Evolutionary conservation across 2,888 invertebrate species (phyloP).

Genomic region (Eremobia ochroleuca): DNA sequence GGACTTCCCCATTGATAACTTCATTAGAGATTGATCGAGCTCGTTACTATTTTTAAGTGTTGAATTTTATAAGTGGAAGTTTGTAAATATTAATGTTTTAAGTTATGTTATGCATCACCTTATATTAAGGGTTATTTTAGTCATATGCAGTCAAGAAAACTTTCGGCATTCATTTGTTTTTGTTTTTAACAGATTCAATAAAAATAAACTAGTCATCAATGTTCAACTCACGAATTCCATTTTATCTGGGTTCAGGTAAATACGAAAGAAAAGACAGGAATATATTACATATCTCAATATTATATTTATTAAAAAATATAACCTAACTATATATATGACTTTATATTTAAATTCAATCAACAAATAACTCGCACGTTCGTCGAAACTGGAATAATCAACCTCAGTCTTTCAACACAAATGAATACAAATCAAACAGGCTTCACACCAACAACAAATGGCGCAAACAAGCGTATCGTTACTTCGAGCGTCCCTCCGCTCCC

Average conservation of each 20-base stretch:
- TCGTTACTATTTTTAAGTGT: slow-evolving; percentile 20
- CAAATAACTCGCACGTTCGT: slow-evolving; percentile 90
- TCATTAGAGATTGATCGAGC: slow-evolving; percentile 86
- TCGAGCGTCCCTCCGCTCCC: slow-evolving; percentile 59
- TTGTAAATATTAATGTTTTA: slow-evolving; percentile 52
- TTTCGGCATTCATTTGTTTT: slow-evolving; percentile 12
- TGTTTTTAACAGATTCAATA: slow-evolving; percentile 3
- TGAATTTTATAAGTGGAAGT: slow-evolving; percentile 57
- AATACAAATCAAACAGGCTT: slow-evolving; percentile 84
- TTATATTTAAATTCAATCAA: slow-evolving; percentile 91
- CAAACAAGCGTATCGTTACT: slow-evolving; percentile 76
- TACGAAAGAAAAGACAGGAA: slow-evolving; percentile 73
- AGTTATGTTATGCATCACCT: slow-evolving; percentile 45
- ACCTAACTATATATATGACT: slow-evolving; percentile 91
- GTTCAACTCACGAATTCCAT: background rate
- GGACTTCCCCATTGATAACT: slow-evolving; percentile 93
- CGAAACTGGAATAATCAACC: slow-evolving; percentile 90
- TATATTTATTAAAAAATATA: slow-evolving; percentile 91
- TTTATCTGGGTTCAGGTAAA: background rate
- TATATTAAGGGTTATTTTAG: slow-evolving; percentile 61
- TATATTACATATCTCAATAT: slow-evolving; percentile 91
- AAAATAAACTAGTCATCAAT: slow-evolving; percentile 71
- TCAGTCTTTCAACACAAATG: slow-evolving; percentile 90
- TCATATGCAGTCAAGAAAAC: slow-evolving; percentile 2
- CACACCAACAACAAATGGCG: slow-evolving; percentile 81